Conservation (phyloP, 2,797 vertebrate species). For the Hemitrygon akajei region DNA sequence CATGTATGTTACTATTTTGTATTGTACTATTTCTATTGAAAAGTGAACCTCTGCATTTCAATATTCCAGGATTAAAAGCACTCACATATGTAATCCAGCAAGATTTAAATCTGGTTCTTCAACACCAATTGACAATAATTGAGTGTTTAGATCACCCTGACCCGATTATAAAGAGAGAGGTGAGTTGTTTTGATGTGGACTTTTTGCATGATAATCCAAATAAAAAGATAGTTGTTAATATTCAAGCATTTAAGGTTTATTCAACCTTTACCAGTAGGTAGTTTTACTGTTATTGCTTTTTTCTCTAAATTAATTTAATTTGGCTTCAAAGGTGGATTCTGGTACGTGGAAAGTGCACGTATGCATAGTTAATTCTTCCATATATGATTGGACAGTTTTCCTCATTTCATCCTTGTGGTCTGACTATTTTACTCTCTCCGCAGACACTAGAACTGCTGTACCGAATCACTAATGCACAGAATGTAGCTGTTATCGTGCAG, state of each 20-base stretch:
- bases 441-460: constrained; percentile 93
- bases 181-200: constrained; percentile 46
- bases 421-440: constrained; percentile 41
- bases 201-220: background rate
- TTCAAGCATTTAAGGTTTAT: background rate
- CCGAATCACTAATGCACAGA: constrained; percentile 89
- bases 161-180: constrained; percentile 91
- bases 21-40: background rate
- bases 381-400: background rate
- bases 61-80: constrained; percentile 71
- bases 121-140: constrained; percentile 98
- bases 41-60: constrained; percentile 14
- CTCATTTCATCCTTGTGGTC: background rate
- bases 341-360: background rate
- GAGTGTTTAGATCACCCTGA: constrained; percentile 92
- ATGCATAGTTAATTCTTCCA: background rate
- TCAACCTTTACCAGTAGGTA: background rate
- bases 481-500: constrained; percentile 83
- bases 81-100: constrained; percentile 92
- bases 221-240: background rate
- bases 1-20: background rate
- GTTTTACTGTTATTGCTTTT: background rate
- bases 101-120: constrained; percentile 84
- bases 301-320: background rate
- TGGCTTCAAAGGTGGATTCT: background rate